These are phyloP conservation scores for Shinisaurus crocodilurus DNA, from an alignment of 2,113 vertebrate species.

Conservation along the genomic window DNA sequence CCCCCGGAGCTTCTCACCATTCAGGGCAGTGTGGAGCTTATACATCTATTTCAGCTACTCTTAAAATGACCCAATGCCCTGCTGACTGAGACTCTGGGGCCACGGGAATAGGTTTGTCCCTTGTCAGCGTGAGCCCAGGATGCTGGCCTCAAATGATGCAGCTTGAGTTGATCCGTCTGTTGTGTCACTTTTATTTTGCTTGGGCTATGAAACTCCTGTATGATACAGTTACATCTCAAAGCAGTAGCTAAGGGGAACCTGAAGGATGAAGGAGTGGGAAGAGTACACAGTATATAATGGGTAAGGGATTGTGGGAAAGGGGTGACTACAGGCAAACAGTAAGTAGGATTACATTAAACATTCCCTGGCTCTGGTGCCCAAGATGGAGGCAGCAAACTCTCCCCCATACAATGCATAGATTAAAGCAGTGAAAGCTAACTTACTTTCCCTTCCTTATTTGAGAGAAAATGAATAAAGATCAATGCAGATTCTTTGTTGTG, in stretches of 20 bases:
- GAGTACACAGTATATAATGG: neutral
- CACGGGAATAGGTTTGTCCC: neutral
- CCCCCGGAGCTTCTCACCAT: neutral
- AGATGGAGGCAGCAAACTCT: neutral
- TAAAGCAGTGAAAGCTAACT: slow-evolving; percentile 32
- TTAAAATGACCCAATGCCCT: neutral
- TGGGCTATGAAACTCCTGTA: slow-evolving; percentile 59
- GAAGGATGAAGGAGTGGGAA: slow-evolving; percentile 24
- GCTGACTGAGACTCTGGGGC: too few species aligned
- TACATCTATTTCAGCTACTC: too few species aligned
- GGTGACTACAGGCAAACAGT: slow-evolving; percentile 53
- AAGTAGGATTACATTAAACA: slow-evolving; percentile 38
- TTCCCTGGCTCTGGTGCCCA: slow-evolving; percentile 25
- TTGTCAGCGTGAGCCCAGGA: neutral
- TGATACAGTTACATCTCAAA: slow-evolving; percentile 48
- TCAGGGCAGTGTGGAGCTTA: neutral
- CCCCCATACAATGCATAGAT: slow-evolving; percentile 40
- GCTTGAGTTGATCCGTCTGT: slow-evolving; percentile 36
- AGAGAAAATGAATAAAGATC: slow-evolving; percentile 14
- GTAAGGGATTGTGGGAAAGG: slow-evolving; percentile 40
- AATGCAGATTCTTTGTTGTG: neutral
- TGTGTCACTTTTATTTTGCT: slow-evolving; percentile 66
- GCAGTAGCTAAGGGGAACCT: slow-evolving; percentile 37
- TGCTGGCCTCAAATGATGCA: slow-evolving; percentile 40
- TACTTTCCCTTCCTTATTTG: neutral